Evolutionary conservation across 2,797 vertebrate species (phyloP).

Genomic region (Coregonus suidteri): DNA sequence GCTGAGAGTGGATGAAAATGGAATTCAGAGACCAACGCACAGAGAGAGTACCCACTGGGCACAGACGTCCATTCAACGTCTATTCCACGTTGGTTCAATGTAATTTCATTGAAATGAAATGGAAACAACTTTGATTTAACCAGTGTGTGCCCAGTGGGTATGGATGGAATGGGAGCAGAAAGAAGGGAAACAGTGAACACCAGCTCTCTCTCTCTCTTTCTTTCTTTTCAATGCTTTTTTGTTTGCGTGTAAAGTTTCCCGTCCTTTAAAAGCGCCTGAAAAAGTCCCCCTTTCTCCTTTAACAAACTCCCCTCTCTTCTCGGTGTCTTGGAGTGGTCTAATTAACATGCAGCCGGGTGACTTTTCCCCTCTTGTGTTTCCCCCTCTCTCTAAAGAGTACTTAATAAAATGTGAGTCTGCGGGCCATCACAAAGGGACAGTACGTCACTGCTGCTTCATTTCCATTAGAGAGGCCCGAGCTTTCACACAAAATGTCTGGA

Average conservation of each 20-base stretch:
- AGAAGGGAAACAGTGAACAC: conserved; percentile 12
- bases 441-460: conserved; percentile 64
- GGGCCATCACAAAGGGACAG: conserved; percentile 69
- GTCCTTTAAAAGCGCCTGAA: conserved; percentile 37
- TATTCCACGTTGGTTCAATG: no score
- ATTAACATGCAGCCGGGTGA: conserved; percentile 77
- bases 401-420: conserved; percentile 80
- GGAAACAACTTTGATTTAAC: no score
- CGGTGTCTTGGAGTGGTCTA: conserved; percentile 64
- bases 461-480: conserved; percentile 73
- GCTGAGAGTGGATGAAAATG: conserved; percentile 29
- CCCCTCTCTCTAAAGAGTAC: conserved; percentile 76
- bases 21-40: conserved; percentile 12
- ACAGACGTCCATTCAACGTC: no score
- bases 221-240: conserved; percentile 49
- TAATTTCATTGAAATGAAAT: no score
- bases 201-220: conserved; percentile 15
- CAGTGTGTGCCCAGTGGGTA: not conserved
- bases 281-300: conserved; percentile 51
- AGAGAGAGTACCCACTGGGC: conserved; percentile 15
- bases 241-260: conserved; percentile 57
- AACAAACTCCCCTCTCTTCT: conserved; percentile 71
- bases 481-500: conserved; percentile 69
- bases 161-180: conserved; percentile 17
- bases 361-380: conserved; percentile 68